phyloP scores from a whole-genome alignment of 2,888 invertebrate genomes.

The Noctua janthe region DNA sequence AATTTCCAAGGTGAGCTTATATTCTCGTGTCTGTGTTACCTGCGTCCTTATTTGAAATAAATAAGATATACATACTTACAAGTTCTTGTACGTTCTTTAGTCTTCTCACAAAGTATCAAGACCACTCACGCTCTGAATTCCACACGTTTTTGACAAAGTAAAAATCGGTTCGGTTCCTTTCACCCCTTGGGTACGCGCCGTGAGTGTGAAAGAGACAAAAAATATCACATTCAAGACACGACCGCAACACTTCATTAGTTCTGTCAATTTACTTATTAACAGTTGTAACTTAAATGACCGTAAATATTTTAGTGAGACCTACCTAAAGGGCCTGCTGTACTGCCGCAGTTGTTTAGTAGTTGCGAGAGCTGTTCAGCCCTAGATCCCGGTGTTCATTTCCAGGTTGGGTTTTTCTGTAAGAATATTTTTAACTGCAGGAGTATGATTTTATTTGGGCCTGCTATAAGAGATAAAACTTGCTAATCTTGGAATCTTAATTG shows the following conservation, averaged over 20 bases:
- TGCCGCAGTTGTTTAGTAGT: not conserved
- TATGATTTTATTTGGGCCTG: too few species aligned
- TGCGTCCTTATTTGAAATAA: too few species aligned
- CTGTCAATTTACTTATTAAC: conserved; percentile 66
- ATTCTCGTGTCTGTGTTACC: not conserved
- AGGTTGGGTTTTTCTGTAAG: not conserved
- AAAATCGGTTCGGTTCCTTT: conserved; percentile 80
- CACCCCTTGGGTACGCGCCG: conserved; percentile 68
- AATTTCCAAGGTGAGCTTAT: not conserved
- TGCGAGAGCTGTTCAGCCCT: not conserved
- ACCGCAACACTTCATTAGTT: conserved; percentile 67
- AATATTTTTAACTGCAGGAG: not conserved
- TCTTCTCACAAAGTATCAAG: conserved; percentile 77
- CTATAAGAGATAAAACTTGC: not conserved
- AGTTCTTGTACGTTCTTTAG: not conserved
- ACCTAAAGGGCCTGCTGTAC: not conserved
- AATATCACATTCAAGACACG: conserved; percentile 65
- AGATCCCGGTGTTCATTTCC: not conserved
- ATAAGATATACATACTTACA: not conserved
- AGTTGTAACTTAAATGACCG: conserved; percentile 57
- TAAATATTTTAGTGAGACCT: conserved; percentile 34
- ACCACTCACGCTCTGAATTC: conserved; percentile 58
- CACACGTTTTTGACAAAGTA: conserved; percentile 75
- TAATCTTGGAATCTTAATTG: not conserved
- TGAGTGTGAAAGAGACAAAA: conserved; percentile 63